Evolutionary conservation across 2,888 invertebrate species (phyloP).

Genomic region (Macroteleia sp.): DNA sequence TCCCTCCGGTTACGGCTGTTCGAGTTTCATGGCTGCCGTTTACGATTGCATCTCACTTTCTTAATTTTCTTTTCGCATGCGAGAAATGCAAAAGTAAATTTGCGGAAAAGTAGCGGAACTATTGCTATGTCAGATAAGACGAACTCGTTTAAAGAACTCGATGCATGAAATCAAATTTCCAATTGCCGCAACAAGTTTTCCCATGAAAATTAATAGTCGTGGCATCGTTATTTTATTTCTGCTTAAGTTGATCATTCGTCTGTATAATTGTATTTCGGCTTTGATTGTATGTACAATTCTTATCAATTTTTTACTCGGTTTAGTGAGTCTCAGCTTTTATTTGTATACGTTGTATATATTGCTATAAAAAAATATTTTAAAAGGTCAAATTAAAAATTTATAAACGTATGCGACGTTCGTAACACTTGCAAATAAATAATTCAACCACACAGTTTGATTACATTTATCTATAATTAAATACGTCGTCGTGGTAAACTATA

Average conservation of each 20-base stretch:
- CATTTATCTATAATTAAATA: constrained; percentile 23
- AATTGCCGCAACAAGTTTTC: constrained; percentile 34
- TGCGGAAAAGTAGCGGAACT: constrained; percentile 42
- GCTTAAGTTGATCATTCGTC: not conserved
- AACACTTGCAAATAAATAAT: not conserved
- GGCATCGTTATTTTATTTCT: constrained; percentile 7
- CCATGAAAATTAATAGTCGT: constrained; percentile 36
- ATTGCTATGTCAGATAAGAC: constrained; percentile 46
- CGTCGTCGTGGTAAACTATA: not conserved
- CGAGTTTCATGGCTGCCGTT: constrained; percentile 40
- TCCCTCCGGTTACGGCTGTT: constrained; percentile 16
- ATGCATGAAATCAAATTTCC: constrained; percentile 40
- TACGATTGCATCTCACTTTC: constrained; percentile 49
- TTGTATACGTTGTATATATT: no score
- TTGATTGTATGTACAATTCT: no score
- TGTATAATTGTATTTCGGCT: no score
- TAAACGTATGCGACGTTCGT: no score
- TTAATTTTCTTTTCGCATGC: constrained; percentile 58
- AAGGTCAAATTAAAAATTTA: no score
- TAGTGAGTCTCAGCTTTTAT: no score
- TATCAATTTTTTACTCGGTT: no score
- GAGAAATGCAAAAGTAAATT: constrained; percentile 59
- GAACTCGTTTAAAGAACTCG: constrained; percentile 49
- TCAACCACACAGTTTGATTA: not conserved
- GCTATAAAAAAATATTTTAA: no score